Conservation (phyloP, 1,140 invertebrate genomes). For the Hypsibius dujardini region DNA sequence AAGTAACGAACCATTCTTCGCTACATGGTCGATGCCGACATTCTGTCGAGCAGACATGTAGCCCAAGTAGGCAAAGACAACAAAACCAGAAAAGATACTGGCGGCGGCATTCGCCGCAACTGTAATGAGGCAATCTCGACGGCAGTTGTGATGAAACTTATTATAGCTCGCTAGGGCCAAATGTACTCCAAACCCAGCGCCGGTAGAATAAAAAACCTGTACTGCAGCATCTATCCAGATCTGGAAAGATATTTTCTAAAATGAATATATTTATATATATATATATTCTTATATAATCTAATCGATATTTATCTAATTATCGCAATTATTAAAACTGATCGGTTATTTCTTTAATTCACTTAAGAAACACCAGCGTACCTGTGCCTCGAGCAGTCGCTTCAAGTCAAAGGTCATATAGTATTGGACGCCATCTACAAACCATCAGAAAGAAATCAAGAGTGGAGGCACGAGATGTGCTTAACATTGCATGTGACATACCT, state of each 20-base stretch:
- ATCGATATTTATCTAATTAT: no score
- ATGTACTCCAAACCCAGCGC: conserved; percentile 74
- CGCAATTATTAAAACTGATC: background rate
- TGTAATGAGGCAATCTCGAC: conserved; percentile 39
- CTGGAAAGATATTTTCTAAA: conserved; percentile 32
- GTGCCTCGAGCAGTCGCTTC: conserved; percentile 32
- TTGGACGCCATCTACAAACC: conserved; percentile 29
- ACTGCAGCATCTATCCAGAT: conserved; percentile 82
- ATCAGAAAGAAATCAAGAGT: conserved; percentile 17
- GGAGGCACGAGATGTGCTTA: conserved; percentile 12
- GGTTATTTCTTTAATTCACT: background rate
- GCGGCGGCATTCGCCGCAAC: conserved; percentile 59
- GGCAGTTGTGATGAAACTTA: conserved; percentile 64
- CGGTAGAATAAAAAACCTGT: conserved; percentile 75
- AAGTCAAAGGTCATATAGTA: conserved; percentile 37
- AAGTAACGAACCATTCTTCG: conserved; percentile 48
- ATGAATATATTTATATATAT: no score
- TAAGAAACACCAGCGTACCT: conserved; percentile 26
- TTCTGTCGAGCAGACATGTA: conserved; percentile 68
- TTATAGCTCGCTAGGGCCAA: conserved; percentile 77
- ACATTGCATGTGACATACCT: no score
- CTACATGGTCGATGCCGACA: conserved; percentile 61
- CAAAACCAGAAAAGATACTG: conserved; percentile 76
- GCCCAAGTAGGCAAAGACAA: conserved; percentile 80
- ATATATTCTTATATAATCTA: no score